A percentile compares a stretch with the other conserved stretches of the same genome.
These are phyloP conservation scores for Lithosia quadra DNA, from an alignment of 2,888 invertebrate species.

Conservation along the genomic window DNA sequence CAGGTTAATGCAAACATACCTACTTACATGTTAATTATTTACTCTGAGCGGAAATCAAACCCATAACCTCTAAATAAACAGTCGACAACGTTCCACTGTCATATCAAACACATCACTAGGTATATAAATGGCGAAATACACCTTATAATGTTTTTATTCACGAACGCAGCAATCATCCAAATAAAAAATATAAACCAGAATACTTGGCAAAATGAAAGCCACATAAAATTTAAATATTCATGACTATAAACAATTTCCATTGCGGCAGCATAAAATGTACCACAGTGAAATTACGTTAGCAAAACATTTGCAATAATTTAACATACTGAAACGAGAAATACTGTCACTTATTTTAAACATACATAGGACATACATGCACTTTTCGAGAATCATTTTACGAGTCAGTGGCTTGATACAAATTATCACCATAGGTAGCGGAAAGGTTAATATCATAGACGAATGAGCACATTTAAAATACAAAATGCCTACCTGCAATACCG, in stretches of 20 bases:
- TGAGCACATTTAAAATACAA: conserved; percentile 19
- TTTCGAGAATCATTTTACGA: conserved; percentile 17
- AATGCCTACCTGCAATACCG: neutral
- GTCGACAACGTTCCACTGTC: no score
- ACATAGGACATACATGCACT: conserved; percentile 17
- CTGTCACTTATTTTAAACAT: neutral
- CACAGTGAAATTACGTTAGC: neutral
- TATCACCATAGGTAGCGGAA: conserved; percentile 32
- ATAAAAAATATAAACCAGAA: neutral
- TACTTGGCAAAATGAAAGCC: neutral
- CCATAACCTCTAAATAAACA: neutral
- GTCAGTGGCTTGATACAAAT: conserved; percentile 29
- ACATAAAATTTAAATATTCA: neutral
- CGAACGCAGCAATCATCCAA: neutral
- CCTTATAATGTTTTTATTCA: neutral
- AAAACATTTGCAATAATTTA: neutral
- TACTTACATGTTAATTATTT: no score
- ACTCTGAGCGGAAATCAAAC: no score
- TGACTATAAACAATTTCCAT: neutral
- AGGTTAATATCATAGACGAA: conserved; percentile 28
- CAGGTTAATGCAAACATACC: no score
- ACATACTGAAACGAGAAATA: neutral
- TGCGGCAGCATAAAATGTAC: neutral
- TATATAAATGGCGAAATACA: neutral
- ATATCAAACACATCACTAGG: neutral